These are phyloP conservation scores for Labeo catla DNA, from an alignment of 2,113 vertebrate species.

Conservation along the genomic window DNA sequence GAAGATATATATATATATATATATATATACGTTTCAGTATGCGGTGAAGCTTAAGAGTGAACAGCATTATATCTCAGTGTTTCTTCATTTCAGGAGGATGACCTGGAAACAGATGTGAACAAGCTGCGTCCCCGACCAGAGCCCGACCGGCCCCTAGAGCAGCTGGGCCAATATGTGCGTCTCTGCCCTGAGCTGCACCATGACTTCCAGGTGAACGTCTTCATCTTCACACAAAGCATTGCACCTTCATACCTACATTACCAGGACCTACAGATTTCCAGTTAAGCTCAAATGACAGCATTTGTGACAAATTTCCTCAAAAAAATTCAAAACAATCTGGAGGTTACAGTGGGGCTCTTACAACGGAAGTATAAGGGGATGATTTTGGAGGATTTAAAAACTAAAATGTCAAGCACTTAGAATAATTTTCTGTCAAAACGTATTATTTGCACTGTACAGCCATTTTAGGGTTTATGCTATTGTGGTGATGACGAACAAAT, in stretches of 20 bases:
- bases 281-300: not conserved
- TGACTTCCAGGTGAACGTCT: conserved; percentile 79
- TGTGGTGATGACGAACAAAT: not conserved
- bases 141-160: conserved; percentile 79
- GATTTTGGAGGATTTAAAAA: not conserved
- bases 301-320: not conserved
- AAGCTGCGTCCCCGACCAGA: conserved; percentile 75
- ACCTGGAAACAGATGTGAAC: conserved; percentile 87
- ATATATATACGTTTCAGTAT: not conserved
- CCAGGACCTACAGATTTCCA: not conserved
- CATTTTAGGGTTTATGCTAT: not conserved
- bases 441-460: not conserved
- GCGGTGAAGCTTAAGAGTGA: conserved; percentile 23
- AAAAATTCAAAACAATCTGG: too few species aligned
- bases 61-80: not conserved
- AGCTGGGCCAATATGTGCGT: conserved; percentile 78
- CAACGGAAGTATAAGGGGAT: not conserved
- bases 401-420: not conserved
- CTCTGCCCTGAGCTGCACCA: conserved; percentile 82
- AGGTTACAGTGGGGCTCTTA: not conserved
- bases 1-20: not conserved
- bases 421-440: not conserved
- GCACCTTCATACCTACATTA: not conserved
- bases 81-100: conserved; percentile 80
- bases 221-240: not conserved